These are phyloP conservation scores for Coenobita brevimanus DNA, from an alignment of 1,140 invertebrate species.

Conservation along the genomic window DNA sequence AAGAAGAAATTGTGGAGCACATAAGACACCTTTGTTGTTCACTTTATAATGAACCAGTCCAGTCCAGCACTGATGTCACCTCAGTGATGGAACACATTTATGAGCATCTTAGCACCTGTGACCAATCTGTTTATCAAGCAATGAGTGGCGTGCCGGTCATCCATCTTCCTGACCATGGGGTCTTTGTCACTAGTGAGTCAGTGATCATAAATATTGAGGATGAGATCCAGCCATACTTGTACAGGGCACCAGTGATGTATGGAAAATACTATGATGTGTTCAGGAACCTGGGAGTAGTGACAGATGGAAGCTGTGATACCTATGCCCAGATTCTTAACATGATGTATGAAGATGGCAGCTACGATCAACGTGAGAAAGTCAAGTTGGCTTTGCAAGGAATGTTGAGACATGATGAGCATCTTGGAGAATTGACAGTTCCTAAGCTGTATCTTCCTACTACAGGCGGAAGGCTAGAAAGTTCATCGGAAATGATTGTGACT, in stretches of 20 bases:
- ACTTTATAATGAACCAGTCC: neutral
- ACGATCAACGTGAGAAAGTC: neutral
- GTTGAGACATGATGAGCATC: neutral
- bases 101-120: neutral
- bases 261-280: conserved; percentile 28
- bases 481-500: conserved; percentile 30
- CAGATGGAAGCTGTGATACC: neutral
- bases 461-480: neutral
- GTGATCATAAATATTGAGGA: neutral
- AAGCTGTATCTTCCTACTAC: conserved; percentile 22
- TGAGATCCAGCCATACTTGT: too few species aligned
- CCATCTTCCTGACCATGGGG: conserved; percentile 7
- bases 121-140: neutral
- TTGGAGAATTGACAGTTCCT: neutral
- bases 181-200: neutral
- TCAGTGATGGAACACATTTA: conserved; percentile 39
- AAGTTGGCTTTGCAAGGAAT: neutral
- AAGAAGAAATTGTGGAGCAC: conserved; percentile 11
- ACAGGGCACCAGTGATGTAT: neutral
- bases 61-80: neutral
- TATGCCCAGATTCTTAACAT: conserved; percentile 26
- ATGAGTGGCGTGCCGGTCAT: neutral
- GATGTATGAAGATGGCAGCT: neutral
- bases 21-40: too few species aligned
- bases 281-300: neutral